These are phyloP conservation scores for Maconellicoccus hirsutus DNA, from an alignment of 1,140 invertebrate species.

Conservation along the genomic window DNA sequence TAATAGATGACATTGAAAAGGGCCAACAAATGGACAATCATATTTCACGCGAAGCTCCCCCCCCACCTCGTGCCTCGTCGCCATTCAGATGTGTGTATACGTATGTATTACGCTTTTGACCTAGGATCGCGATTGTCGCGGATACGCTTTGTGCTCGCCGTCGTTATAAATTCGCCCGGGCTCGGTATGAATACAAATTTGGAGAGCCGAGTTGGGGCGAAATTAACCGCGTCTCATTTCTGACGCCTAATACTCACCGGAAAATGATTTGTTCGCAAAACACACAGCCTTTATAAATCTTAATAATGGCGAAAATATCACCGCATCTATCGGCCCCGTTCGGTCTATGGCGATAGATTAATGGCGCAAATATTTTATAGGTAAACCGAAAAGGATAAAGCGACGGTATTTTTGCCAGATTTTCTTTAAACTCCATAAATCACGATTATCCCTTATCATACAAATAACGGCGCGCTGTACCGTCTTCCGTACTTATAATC, in stretches of 20 bases:
- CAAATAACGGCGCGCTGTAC: background rate
- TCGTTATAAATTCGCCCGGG: background rate
- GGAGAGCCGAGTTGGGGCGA: no score
- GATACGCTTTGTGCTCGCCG: background rate
- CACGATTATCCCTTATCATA: constrained; percentile 15
- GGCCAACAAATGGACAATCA: no score
- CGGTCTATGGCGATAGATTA: constrained; percentile 14
- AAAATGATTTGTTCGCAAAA: constrained; percentile 9
- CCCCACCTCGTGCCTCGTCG: no score
- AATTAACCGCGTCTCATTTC: background rate
- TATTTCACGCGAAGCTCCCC: background rate
- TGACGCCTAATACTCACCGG: background rate
- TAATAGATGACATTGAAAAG: no score
- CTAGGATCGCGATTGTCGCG: background rate
- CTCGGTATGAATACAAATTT: background rate
- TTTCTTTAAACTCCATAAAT: constrained; percentile 14
- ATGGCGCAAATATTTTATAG: constrained; percentile 18
- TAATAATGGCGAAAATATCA: background rate
- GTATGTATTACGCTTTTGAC: background rate
- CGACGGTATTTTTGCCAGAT: constrained; percentile 5
- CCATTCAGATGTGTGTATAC: no score
- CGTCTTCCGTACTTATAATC: no score
- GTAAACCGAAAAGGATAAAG: constrained; percentile 19
- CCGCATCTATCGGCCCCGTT: background rate
- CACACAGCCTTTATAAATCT: background rate